Percentiles rank a stretch among this genome's conserved stretches.
Conservation (phyloP, 2,797 vertebrate species). For the Lophotriccus pileatus region DNA sequence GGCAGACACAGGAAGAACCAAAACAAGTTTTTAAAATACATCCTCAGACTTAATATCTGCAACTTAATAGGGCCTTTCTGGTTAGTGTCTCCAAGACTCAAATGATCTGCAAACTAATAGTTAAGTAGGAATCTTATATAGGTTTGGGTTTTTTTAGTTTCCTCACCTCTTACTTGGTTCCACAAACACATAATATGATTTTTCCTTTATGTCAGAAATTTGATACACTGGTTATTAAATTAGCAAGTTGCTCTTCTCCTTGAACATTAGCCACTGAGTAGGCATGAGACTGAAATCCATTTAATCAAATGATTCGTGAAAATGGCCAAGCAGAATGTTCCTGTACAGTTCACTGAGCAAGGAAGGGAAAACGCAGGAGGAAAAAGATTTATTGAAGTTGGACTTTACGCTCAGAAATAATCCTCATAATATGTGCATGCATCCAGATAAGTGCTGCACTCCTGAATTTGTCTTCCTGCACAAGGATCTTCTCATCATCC, state of each 20-base stretch:
- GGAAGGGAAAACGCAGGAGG: constrained; percentile 15
- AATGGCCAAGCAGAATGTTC: constrained; percentile 28
- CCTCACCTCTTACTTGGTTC: neutral
- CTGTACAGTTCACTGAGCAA: constrained; percentile 24
- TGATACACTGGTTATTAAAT: constrained; percentile 8
- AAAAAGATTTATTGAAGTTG: constrained; percentile 26
- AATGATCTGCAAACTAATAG: neutral
- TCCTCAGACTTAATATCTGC: neutral
- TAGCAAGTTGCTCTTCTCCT: constrained; percentile 16
- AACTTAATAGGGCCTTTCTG: neutral
- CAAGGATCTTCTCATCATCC: neutral
- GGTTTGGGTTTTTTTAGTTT: neutral
- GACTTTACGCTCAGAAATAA: neutral
- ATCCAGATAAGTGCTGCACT: constrained; percentile 24
- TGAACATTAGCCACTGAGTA: neutral
- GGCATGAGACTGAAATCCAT: neutral
- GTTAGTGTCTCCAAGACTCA: neutral
- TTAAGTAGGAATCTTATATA: neutral
- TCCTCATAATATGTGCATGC: neutral
- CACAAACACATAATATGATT: neutral
- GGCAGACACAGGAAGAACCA: neutral
- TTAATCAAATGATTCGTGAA: constrained; percentile 39
- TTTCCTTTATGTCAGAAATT: neutral
- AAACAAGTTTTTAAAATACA: neutral
- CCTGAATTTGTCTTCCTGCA: neutral